Evolutionary conservation across 2,888 invertebrate species (phyloP).

Genomic region (Lasiommata megera): DNA sequence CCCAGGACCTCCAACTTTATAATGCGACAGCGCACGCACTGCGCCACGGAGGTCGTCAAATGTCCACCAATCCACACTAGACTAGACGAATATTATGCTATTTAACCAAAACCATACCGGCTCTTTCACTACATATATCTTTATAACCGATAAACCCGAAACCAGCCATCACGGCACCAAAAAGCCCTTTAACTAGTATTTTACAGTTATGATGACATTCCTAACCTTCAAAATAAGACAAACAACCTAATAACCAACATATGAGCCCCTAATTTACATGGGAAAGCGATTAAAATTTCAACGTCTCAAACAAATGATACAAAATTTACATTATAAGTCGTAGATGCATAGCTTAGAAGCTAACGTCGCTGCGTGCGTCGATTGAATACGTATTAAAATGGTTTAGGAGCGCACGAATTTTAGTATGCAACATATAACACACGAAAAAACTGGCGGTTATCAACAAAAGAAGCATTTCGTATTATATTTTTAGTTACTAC

Average conservation of each 20-base stretch:
- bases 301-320: conserved; percentile 26
- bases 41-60: too few species aligned
- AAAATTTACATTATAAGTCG: conserved; percentile 26
- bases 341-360: conserved; percentile 18
- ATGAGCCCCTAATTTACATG: conserved; percentile 34
- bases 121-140: conserved; percentile 1
- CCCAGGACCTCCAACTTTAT: too few species aligned
- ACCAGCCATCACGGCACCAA: conserved; percentile 32
- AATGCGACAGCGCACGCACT: too few species aligned
- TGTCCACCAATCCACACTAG: too few species aligned
- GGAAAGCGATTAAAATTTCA: conserved; percentile 37
- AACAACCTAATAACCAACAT: conserved; percentile 32
- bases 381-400: background rate
- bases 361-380: background rate
- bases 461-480: too few species aligned
- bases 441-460: too few species aligned
- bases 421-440: too few species aligned
- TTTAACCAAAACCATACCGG: background rate
- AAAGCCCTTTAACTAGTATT: conserved; percentile 29
- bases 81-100: background rate
- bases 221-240: conserved; percentile 33
- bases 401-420: background rate
- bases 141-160: conserved; percentile 19
- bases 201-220: conserved; percentile 35
- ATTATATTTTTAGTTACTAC: too few species aligned